A percentile compares a stretch with the other conserved stretches of the same genome.
These are phyloP conservation scores for Burhinus oedicnemus DNA, from an alignment of 2,113 vertebrate genomes.

Conservation along the genomic window DNA sequence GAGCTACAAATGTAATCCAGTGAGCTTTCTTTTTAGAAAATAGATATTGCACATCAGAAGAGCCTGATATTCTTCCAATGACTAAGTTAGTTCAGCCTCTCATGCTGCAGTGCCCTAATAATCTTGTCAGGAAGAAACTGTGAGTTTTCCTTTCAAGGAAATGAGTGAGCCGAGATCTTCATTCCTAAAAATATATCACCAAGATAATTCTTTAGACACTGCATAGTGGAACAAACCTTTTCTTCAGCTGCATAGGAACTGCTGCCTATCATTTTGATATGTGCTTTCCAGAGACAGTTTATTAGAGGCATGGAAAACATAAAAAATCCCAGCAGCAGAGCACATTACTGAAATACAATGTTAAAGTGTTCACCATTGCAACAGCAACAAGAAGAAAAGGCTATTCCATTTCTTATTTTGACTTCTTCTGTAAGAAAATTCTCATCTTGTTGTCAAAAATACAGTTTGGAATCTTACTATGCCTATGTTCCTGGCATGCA, in stretches of 20 bases:
- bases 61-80: background rate
- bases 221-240: background rate
- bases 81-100: background rate
- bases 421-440: background rate
- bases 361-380: background rate
- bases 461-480: slow-evolving; percentile 19
- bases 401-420: background rate
- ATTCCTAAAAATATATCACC: background rate
- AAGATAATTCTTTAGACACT: background rate
- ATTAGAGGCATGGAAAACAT: background rate
- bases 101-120: background rate
- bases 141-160: background rate
- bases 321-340: background rate
- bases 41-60: background rate
- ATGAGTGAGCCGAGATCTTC: background rate
- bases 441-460: background rate
- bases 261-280: background rate
- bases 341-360: background rate
- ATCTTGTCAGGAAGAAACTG: background rate
- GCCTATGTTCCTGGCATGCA: background rate
- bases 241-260: background rate
- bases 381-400: background rate
- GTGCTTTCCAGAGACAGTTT: slow-evolving; percentile 24
- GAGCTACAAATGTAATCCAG: background rate
- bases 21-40: background rate